phyloP scores from a whole-genome alignment of 2,888 invertebrate genomes.

The Lathronympha strigana region DNA sequence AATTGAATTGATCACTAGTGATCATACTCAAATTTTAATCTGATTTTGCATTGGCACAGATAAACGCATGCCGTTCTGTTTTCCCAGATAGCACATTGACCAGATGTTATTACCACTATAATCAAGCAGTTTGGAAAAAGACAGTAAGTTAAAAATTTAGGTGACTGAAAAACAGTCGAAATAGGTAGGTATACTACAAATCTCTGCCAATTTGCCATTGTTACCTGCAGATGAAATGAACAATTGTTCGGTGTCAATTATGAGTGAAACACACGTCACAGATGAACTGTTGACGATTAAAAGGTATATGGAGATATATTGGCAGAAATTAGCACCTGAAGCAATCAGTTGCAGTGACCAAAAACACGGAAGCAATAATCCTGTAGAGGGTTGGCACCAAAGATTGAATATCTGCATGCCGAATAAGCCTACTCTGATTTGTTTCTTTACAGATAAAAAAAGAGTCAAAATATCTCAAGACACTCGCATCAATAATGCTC shows the following conservation, averaged over 20 bases:
- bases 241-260: background rate
- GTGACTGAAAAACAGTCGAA: background rate
- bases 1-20: no score
- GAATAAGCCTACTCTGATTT: background rate
- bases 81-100: slow-evolving; percentile 8
- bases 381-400: slow-evolving; percentile 6
- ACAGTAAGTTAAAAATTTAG: background rate
- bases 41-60: slow-evolving; percentile 2
- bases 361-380: slow-evolving; percentile 6
- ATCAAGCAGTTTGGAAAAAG: slow-evolving; percentile 7
- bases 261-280: background rate
- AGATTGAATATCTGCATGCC: slow-evolving; percentile 5
- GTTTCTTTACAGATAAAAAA: slow-evolving; percentile 2
- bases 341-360: background rate
- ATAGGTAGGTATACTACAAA: background rate
- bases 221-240: slow-evolving; percentile 7
- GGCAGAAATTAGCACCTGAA: slow-evolving; percentile 8
- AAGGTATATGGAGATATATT: background rate
- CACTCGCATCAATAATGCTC: no score
- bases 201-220: slow-evolving; percentile 1
- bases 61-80: background rate
- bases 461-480: no score
- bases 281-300: background rate
- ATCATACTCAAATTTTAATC: slow-evolving; percentile 14
- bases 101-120: slow-evolving; percentile 7